Percentiles rank a stretch among this genome's conserved stretches.
These are phyloP conservation scores for Sphaerodactylus townsendi DNA, from an alignment of 2,113 vertebrate species.

Conservation along the genomic window DNA sequence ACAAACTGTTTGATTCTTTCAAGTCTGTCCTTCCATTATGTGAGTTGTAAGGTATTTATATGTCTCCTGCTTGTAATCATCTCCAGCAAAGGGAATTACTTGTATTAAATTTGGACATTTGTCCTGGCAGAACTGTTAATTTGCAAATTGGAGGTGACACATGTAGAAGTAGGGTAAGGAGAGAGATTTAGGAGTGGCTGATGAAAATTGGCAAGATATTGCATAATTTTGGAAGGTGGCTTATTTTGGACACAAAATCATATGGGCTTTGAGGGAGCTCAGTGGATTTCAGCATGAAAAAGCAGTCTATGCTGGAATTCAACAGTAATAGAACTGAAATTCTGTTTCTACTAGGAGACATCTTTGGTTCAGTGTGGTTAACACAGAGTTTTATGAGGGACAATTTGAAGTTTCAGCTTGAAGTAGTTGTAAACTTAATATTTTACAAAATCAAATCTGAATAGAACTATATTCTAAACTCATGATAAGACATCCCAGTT, in stretches of 20 bases:
- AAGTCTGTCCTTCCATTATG: not conserved
- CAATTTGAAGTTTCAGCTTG: not conserved
- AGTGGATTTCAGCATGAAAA: not conserved
- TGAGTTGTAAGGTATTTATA: not conserved
- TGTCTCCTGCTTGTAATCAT: not conserved
- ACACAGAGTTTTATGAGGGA: not conserved
- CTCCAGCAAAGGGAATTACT: not conserved
- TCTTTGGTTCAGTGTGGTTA: not conserved
- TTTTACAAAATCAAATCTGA: not conserved
- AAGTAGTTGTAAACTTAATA: not conserved
- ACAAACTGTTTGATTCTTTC: not conserved
- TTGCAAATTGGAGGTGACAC: not conserved
- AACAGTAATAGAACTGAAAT: not conserved
- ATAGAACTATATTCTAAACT: not conserved
- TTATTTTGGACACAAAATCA: not conserved
- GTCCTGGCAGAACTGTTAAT: not conserved
- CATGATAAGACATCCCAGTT: not conserved
- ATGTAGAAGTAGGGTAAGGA: fast-evolving
- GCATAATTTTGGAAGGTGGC: not conserved
- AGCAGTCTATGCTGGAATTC: not conserved
- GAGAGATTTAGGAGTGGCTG: not conserved
- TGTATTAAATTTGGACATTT: not conserved
- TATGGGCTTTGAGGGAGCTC: not conserved
- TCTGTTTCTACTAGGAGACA: not conserved
- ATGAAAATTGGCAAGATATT: not conserved